These are phyloP conservation scores for Rhodeus uyekii DNA, from an alignment of 2,797 vertebrate genomes.

Conservation along the genomic window DNA sequence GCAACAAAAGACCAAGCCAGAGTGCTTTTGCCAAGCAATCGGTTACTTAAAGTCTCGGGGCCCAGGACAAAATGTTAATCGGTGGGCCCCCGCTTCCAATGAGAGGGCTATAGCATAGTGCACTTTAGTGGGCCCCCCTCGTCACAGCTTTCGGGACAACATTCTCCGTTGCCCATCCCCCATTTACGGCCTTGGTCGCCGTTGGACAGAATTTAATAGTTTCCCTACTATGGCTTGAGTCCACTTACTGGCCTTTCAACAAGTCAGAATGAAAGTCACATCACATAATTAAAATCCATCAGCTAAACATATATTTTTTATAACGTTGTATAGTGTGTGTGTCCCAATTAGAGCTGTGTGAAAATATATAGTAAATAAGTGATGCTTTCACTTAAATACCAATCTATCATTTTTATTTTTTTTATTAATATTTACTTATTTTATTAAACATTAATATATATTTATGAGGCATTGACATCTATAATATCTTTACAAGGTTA, in stretches of 20 bases:
- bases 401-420: not conserved
- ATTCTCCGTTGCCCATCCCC: constrained; percentile 19
- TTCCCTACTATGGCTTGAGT: not conserved
- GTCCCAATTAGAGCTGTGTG: not conserved
- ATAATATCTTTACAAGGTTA: not conserved
- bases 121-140: constrained; percentile 31
- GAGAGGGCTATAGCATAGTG: constrained; percentile 14
- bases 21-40: constrained; percentile 47
- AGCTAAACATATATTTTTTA: not conserved
- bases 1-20: constrained; percentile 9
- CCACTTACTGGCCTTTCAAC: not conserved
- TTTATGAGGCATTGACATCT: not conserved
- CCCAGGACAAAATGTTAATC: constrained; percentile 30
- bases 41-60: constrained; percentile 5
- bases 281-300: not conserved
- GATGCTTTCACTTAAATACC: not conserved
- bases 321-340: not conserved
- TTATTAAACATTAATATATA: not conserved
- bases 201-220: not conserved
- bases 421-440: not conserved
- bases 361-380: not conserved
- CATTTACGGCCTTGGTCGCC: not conserved
- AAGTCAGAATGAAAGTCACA: not conserved
- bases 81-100: constrained; percentile 28
- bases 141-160: not conserved